Evolutionary conservation across 2,888 invertebrate genomes (phyloP), one percentile per base, ranked within the genome.

Genomic region (Allacma fusca): DNA sequence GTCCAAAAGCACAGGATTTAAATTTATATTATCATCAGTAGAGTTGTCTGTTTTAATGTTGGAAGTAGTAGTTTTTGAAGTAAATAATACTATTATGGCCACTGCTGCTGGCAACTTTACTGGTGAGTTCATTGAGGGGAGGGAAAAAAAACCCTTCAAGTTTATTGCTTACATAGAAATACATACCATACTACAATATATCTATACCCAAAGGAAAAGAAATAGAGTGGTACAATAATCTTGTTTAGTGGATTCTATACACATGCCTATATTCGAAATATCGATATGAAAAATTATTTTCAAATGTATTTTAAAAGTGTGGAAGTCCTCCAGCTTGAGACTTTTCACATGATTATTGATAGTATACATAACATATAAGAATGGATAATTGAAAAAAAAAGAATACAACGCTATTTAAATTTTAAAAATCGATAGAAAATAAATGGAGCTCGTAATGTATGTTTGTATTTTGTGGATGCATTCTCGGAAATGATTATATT

Each of bases 401-500:
- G n/a, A 16, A 50, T 50, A 29, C 19, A 65, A 65, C 19, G 29
- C 26, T 62, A 62, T 62, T 62, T 2, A 65, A 65, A 65, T 23
- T 65, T 29, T 24, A 26, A 4, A 65, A 65, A 24, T 26, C 65
- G 28, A n/a, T 26, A 65, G 24, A 26, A 65, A 65, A 24, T 28
- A 26, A 65, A 13, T 19, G 28, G 26, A 65, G 28, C 29, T 26
- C 29, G 26, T 62, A 9, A 23, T 62, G 26, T 62, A n/a, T 62
- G 26, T 65, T 65, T 65, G 65, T 65, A 28, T 65, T 26, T 62
- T 65, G 19, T 65, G 65, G 26, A 29, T 68, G 68, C 34, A 28
- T 5, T 50, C 1, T 12, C 34, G 9, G 13, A 65, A 26, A 24
- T 65, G 12, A 28, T 19, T 26, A 26, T 65, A 65, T 26, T 23